Evolutionary conservation across 2,888 invertebrate species (phyloP).

Genomic region (Apamea monoglypha): DNA sequence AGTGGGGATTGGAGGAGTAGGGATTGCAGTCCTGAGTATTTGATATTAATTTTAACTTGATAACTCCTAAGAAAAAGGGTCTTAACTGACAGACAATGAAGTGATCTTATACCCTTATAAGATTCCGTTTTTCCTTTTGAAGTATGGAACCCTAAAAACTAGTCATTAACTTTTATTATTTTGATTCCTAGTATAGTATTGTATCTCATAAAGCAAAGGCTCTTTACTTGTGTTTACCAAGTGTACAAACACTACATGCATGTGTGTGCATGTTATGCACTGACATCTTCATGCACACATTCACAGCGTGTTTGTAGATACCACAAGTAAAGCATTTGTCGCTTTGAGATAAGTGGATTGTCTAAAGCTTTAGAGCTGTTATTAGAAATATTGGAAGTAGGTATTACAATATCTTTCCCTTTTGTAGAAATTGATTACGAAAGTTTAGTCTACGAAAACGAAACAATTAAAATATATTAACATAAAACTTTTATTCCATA

Average conservation of each 20-base stretch:
- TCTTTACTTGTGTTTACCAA: neutral
- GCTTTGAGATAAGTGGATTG: neutral
- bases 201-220: neutral
- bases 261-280: neutral
- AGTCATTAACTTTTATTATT: neutral
- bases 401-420: neutral
- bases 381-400: neutral
- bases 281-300: neutral
- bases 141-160: neutral
- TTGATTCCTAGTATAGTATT: neutral
- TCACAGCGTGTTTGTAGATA: neutral
- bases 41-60: too few species aligned
- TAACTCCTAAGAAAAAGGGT: too few species aligned
- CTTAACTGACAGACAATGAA: too few species aligned
- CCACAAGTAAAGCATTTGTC: neutral
- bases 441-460: constrained; percentile 21
- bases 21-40: too few species aligned
- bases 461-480: constrained; percentile 38
- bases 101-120: too few species aligned
- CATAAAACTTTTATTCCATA: constrained; percentile 57
- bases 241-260: neutral
- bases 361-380: neutral
- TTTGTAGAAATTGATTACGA: neutral
- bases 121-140: too few species aligned
- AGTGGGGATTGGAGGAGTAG: too few species aligned